Conservation (phyloP, 2,797 vertebrate genomes). For the Limnodromus scolopaceus region DNA sequence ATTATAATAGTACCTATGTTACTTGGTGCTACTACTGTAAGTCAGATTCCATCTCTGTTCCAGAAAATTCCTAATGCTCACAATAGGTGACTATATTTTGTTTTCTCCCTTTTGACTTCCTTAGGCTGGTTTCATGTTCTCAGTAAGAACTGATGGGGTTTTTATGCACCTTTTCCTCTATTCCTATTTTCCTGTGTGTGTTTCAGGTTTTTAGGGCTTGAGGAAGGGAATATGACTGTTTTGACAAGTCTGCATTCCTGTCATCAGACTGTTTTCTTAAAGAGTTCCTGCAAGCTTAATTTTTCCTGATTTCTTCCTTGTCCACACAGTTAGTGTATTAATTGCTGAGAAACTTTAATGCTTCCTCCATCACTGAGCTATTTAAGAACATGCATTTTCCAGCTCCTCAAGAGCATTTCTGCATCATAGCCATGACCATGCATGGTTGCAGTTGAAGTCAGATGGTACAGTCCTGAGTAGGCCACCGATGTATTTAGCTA, state of each 20-base stretch:
- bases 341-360: neutral
- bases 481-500: neutral
- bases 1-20: neutral
- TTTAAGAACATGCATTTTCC: neutral
- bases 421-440: neutral
- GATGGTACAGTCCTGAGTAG: neutral
- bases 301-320: neutral
- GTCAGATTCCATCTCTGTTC: neutral
- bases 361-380: neutral
- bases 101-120: neutral
- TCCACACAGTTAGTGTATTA: neutral
- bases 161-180: neutral
- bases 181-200: neutral
- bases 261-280: neutral
- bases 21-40: neutral
- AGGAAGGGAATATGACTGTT: neutral
- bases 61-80: neutral
- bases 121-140: neutral
- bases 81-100: neutral
- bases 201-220: neutral
- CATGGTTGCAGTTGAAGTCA: neutral
- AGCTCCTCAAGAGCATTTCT: neutral
- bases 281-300: neutral
- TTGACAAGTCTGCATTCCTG: neutral
- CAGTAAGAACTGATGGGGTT: neutral